Evolutionary conservation across 2,113 vertebrate genomes (phyloP).

Genomic region (Carassius carassius): DNA sequence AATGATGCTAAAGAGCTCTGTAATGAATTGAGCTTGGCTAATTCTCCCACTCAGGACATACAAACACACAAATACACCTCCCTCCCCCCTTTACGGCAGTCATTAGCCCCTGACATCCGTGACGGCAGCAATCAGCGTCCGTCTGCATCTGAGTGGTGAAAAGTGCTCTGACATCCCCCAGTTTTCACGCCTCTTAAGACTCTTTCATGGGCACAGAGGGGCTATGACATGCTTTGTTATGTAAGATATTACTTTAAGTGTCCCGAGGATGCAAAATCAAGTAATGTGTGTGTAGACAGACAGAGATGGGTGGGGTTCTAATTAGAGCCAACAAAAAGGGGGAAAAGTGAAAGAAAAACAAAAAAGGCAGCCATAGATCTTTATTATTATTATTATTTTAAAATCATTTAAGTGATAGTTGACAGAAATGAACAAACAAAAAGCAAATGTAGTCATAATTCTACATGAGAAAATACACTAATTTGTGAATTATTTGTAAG

Average conservation of each 20-base stretch:
- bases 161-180: slow-evolving; percentile 58
- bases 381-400: too few relatives aligned
- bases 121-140: slow-evolving; percentile 45
- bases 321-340: slow-evolving; percentile 71
- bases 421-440: background rate
- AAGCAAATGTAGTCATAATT: background rate
- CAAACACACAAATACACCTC: background rate
- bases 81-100: slow-evolving; percentile 64
- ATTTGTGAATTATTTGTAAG: too few relatives aligned
- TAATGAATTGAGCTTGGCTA: slow-evolving; percentile 21
- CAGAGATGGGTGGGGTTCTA: slow-evolving; percentile 61
- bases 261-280: slow-evolving; percentile 55
- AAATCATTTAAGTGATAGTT: background rate
- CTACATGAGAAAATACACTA: too few relatives aligned
- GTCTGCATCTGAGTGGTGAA: slow-evolving; percentile 66
- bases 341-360: slow-evolving; percentile 63
- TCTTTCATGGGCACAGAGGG: slow-evolving; percentile 67
- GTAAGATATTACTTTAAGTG: slow-evolving; percentile 45
- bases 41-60: slow-evolving; percentile 1
- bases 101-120: slow-evolving; percentile 74
- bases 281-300: slow-evolving; percentile 62
- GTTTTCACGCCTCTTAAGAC: slow-evolving; percentile 71
- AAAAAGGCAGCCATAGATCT: background rate
- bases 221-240: slow-evolving; percentile 62
- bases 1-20: background rate